Conservation (phyloP, 2,888 invertebrate species). For the Andrena trimmerana region DNA sequence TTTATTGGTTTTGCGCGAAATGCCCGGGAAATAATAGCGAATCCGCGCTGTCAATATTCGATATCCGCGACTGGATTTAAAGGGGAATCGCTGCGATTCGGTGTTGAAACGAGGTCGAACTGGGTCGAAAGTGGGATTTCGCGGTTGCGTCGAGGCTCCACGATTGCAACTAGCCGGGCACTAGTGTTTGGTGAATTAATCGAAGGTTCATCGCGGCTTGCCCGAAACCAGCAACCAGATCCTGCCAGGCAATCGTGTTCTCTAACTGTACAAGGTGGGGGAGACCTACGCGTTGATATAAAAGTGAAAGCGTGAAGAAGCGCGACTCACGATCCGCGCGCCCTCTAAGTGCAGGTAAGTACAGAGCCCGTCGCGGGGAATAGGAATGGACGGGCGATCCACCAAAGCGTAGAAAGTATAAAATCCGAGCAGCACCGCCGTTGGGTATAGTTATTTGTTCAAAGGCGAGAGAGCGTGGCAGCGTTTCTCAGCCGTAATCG, state of each 20-base stretch:
- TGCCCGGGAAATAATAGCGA: constrained; percentile 63
- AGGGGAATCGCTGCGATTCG: constrained; percentile 17
- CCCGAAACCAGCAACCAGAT: too few relatives aligned
- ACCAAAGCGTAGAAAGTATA: constrained; percentile 52
- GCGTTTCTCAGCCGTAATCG: constrained; percentile 51
- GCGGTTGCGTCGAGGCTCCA: constrained; percentile 32
- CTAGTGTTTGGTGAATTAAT: constrained; percentile 57
- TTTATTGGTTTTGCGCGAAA: constrained; percentile 58
- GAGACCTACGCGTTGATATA: too few relatives aligned
- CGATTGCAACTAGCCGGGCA: constrained; percentile 54
- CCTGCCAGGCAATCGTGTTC: too few relatives aligned
- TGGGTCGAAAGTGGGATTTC: constrained; percentile 36
- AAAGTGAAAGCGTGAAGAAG: background rate
- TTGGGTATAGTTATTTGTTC: constrained; percentile 57
- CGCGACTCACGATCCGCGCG: constrained; percentile 25
- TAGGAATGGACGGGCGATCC: constrained; percentile 26
- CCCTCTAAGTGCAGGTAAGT: constrained; percentile 30
- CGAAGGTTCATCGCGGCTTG: constrained; percentile 42
- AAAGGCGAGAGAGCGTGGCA: constrained; percentile 43
- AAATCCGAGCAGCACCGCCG: constrained; percentile 48
- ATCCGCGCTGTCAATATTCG: constrained; percentile 65
- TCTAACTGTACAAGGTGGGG: too few relatives aligned
- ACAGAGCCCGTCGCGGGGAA: constrained; percentile 3
- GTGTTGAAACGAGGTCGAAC: background rate
- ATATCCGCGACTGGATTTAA: constrained; percentile 58